Base-by-base conservation (phyloP, 2,113 vertebrate genomes). In the Pleuronectes platessa region DNA sequence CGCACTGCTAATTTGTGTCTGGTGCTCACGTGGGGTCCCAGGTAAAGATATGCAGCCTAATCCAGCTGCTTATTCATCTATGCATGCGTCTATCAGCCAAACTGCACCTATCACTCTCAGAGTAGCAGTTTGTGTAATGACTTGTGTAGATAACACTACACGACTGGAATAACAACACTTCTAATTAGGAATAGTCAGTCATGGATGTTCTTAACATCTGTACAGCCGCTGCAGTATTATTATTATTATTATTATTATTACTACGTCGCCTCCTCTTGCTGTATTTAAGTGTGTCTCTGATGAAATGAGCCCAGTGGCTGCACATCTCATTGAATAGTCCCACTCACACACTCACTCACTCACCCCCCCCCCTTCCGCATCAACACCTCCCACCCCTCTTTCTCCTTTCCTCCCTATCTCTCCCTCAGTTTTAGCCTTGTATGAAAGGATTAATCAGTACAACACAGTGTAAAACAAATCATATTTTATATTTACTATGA, bases 1-100 rank as follows among this genome's bases (percentile, higher is more conserved):
- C 85, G 86, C 78, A 88, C 81, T 62, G 85, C 90, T 82, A 75
- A 88, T 89, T 90, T 90, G 75, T 90, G 73, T 86, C 80, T 82
- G 76, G 83, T 66, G 85, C 83, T 86, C 83, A 87, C 61, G 72
- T 87, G 86, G 87, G 78, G 18, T 72, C 40, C 78, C 73, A 61
- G 61, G 60, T 80, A 81, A 53, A 71, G 77, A 86, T 79, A 31
- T 63, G 40, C 71, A 64, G 53, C 70, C 81, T 90, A 92, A 88
- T 80, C 87, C 85, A 80, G 51, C 6, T 3, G 3, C 56, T 70
- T 69, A 40, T 76, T 58, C 71, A 68, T 87, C 65, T 68, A 61
- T 31, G 31, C 31, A 31, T 31, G 5, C 1, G 2, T 31, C 68
- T 62, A 72, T 82, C 68, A 70, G 7, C 12, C 45, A 35, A 23